Evolutionary conservation across 2,797 vertebrate genomes (phyloP).

Genomic region (Pelochelys cantorii): DNA sequence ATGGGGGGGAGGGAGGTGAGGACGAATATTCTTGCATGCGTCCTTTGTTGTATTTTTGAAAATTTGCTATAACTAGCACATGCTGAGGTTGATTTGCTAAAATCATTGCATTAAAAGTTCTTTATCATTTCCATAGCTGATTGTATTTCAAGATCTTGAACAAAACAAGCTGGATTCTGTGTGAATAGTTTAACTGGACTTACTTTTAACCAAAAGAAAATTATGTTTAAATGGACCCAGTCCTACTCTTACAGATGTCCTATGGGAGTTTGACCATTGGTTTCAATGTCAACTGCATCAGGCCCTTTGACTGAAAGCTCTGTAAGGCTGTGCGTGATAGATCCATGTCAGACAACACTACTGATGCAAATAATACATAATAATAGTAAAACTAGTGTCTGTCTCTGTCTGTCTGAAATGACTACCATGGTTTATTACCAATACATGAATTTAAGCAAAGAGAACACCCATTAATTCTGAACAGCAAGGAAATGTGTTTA

Average conservation of each 20-base stretch:
- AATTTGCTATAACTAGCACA: neutral
- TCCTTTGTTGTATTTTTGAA: neutral
- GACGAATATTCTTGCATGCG: neutral
- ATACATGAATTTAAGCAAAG: constrained; percentile 26
- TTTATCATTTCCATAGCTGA: neutral
- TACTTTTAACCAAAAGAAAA: constrained; percentile 51
- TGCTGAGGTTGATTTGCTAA: neutral
- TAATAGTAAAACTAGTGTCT: constrained; percentile 58
- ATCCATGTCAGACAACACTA: constrained; percentile 45
- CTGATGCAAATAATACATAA: constrained; percentile 43
- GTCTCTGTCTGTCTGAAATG: constrained; percentile 26
- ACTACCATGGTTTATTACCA: constrained; percentile 33
- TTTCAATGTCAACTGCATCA: constrained; percentile 62
- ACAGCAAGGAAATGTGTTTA: constrained; percentile 9
- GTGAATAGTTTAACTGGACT: constrained; percentile 37
- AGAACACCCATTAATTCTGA: constrained; percentile 9
- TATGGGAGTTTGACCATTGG: constrained; percentile 53
- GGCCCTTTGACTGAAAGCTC: constrained; percentile 50
- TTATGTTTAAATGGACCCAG: constrained; percentile 61
- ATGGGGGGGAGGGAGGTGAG: neutral
- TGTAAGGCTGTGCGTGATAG: constrained; percentile 70
- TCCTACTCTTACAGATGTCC: constrained; percentile 56
- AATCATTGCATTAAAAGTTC: neutral
- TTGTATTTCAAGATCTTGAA: neutral
- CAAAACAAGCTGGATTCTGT: constrained; percentile 43